Evolutionary conservation across 2,797 vertebrate species (phyloP).

Genomic region (Lophotriccus pileatus): DNA sequence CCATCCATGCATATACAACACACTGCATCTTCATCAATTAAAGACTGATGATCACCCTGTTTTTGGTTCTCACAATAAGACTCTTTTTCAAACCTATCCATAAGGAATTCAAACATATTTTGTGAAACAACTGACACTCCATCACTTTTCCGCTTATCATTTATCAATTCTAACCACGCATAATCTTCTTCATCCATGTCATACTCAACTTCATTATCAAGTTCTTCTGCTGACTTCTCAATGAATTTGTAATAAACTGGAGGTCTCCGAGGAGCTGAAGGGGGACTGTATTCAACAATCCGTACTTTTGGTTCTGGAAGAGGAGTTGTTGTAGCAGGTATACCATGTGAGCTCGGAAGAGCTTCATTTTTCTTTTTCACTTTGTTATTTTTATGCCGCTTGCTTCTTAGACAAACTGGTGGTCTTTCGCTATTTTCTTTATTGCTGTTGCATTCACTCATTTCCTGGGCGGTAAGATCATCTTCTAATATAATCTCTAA

Average conservation of each 20-base stretch:
- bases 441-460: conserved; percentile 95
- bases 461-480: conserved; percentile 90
- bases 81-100: conserved; percentile 97
- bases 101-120: conserved; percentile 94
- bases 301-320: conserved; percentile 93
- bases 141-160: conserved; percentile 88
- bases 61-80: conserved; percentile 90
- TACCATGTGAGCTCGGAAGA: conserved; percentile 69
- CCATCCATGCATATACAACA: conserved; percentile 97
- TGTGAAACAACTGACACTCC: conserved; percentile 90
- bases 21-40: conserved; percentile 92
- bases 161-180: conserved; percentile 94
- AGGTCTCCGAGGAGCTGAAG: conserved; percentile 86
- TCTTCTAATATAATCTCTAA: conserved; percentile 91
- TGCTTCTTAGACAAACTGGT: conserved; percentile 83
- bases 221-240: conserved; percentile 92
- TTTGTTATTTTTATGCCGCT: conserved; percentile 86
- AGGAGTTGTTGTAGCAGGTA: conserved; percentile 73
- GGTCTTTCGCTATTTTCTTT: conserved; percentile 96
- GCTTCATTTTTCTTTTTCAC: conserved; percentile 87
- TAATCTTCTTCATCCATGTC: conserved; percentile 99
- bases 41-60: conserved; percentile 85
- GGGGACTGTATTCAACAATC: conserved; percentile 92
- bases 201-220: conserved; percentile 95
- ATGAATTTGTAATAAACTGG: conserved; percentile 86